Percentiles rank a stretch among this genome's conserved stretches.
Evolutionary conservation across 2,797 vertebrate species (phyloP).

Genomic region (Notolepis coatsorum): DNA sequence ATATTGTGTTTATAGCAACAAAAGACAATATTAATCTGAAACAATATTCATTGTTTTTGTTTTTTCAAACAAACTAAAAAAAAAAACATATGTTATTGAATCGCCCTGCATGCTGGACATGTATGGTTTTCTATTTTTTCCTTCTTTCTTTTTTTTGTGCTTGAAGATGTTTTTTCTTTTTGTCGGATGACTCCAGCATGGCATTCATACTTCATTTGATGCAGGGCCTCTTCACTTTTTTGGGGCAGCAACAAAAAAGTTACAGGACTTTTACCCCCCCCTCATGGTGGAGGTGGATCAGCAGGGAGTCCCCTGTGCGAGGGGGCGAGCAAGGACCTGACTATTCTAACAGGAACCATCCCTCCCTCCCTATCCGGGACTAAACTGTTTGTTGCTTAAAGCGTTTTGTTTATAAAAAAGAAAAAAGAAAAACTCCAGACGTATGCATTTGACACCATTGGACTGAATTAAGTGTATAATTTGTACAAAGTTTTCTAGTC

Average conservation of each 20-base stretch:
- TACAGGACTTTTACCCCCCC: conserved; percentile 82
- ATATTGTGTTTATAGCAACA: conserved; percentile 92
- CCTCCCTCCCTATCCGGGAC: conserved; percentile 72
- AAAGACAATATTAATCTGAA: conserved; percentile 86
- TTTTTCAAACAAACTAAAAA: too few species aligned
- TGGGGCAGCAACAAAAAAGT: conserved; percentile 94
- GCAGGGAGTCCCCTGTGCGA: conserved; percentile 85
- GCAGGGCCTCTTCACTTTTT: conserved; percentile 94
- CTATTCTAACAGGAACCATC: conserved; percentile 73
- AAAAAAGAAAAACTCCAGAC: conserved; percentile 80
- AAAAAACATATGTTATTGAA: conserved; percentile 93
- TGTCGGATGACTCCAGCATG: conserved; percentile 95
- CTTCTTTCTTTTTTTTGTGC: conserved; percentile 80
- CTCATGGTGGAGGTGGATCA: conserved; percentile 85
- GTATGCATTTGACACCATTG: conserved; percentile 89
- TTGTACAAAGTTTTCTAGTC: conserved; percentile 85
- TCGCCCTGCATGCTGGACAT: conserved; percentile 99
- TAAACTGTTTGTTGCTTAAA: conserved; percentile 87
- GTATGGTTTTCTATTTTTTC: conserved; percentile 90
- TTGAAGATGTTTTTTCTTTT: conserved; percentile 90
- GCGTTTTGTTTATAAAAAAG: conserved; percentile 89
- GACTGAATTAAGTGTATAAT: conserved; percentile 89
- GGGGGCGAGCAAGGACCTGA: conserved; percentile 73
- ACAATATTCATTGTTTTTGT: conserved; percentile 85
- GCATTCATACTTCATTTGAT: conserved; percentile 93